Percentiles rank a stretch among this genome's conserved stretches.
phyloP scores from a whole-genome alignment of 2,113 vertebrate species.

The Xenotilapia flavipinnis region DNA sequence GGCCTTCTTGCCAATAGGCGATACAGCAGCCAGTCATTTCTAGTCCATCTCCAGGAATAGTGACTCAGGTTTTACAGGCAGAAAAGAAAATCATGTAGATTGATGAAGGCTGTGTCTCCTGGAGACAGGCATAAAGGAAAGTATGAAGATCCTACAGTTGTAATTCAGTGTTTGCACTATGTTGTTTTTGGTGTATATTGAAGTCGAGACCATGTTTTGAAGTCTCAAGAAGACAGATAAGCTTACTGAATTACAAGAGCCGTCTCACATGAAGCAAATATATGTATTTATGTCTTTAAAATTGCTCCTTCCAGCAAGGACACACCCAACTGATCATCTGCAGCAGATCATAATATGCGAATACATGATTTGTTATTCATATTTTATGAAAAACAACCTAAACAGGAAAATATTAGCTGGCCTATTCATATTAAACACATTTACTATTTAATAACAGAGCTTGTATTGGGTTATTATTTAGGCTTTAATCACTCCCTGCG shows the following conservation, averaged over 20 bases:
- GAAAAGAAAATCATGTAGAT: background rate
- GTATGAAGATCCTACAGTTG: background rate
- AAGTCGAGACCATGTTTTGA: background rate
- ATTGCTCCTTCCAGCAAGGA: background rate
- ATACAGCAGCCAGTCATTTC: background rate
- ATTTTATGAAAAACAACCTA: background rate
- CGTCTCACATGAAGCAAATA: background rate
- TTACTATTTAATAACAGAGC: background rate
- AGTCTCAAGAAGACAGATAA: background rate
- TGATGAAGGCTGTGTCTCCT: conserved; percentile 3
- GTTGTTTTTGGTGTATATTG: background rate
- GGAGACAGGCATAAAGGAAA: background rate
- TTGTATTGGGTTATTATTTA: background rate
- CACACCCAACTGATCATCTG: background rate
- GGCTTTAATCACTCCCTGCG: background rate
- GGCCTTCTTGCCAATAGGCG: background rate
- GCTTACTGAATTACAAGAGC: background rate
- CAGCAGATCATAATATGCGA: background rate
- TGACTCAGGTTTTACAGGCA: conserved; percentile 33
- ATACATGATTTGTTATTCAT: background rate
- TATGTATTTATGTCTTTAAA: background rate
- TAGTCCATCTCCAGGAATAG: conserved; percentile 28
- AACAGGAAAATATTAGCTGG: background rate
- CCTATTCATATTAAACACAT: background rate
- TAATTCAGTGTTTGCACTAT: background rate